These are phyloP conservation scores for Eumeta japonica DNA, from an alignment of 1,140 invertebrate genomes.

Conservation along the genomic window DNA sequence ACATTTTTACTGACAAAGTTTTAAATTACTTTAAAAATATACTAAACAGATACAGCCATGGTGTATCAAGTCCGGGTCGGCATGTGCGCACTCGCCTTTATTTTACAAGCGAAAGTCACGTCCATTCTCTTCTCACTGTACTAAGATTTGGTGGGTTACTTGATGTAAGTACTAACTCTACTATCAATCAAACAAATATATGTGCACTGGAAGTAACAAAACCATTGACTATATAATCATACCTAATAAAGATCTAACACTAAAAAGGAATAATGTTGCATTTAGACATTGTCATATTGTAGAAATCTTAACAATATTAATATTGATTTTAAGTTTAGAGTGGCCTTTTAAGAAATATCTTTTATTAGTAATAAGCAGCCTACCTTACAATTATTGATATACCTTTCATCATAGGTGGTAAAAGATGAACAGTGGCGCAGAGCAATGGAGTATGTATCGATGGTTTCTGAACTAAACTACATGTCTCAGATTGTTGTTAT, in stretches of 20 bases:
- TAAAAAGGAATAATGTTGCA: too few relatives aligned
- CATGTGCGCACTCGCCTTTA: conserved; percentile 97
- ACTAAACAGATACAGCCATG: conserved; percentile 84
- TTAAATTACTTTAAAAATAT: neutral
- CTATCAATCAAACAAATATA: too few relatives aligned
- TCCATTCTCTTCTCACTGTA: conserved; percentile 96
- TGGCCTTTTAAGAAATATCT: conserved; percentile 3
- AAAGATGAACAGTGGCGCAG: conserved; percentile 97
- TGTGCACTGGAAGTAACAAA: too few relatives aligned
- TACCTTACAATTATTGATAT: conserved; percentile 8
- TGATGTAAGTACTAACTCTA: conserved; percentile 75
- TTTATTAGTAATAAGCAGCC: conserved; percentile 2
- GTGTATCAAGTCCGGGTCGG: conserved; percentile 94
- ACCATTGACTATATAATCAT: too few relatives aligned
- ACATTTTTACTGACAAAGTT: too few relatives aligned
- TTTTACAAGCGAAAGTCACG: conserved; percentile 99
- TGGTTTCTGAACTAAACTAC: conserved; percentile 98
- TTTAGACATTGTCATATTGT: too few relatives aligned
- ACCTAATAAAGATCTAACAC: too few relatives aligned
- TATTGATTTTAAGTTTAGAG: too few relatives aligned
- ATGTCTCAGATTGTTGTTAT: conserved; percentile 99
- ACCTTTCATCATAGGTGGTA: conserved; percentile 59
- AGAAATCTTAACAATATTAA: too few relatives aligned
- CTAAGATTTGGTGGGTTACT: conserved; percentile 90
- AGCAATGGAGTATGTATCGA: conserved; percentile 97